phyloP scores from a whole-genome alignment of 2,888 invertebrate species.

The Drosophila longiperda region DNA sequence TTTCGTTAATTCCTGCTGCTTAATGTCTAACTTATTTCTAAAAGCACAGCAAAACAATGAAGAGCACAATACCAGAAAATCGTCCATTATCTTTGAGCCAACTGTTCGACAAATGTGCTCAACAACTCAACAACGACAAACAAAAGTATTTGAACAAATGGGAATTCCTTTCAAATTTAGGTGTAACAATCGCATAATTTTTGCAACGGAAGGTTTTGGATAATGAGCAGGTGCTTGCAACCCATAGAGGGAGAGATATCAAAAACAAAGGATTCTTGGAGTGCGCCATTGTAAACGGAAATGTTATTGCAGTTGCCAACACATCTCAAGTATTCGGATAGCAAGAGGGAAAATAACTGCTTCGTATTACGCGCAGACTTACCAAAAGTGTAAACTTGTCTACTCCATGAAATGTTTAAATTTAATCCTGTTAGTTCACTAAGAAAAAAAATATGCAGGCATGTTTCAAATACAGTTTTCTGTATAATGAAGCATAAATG shows the following conservation, averaged over 20 bases:
- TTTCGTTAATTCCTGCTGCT: background rate
- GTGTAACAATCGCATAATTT: conserved; percentile 56
- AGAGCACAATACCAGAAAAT: conserved; percentile 5
- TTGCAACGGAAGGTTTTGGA: conserved; percentile 67
- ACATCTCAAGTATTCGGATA: background rate
- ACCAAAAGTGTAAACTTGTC: background rate
- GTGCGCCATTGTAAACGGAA: conserved; percentile 31
- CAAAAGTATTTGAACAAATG: conserved; percentile 38
- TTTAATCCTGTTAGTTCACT: background rate
- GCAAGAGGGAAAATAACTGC: background rate
- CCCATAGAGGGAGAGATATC: conserved; percentile 14
- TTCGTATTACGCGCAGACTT: background rate
- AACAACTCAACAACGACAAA: conserved; percentile 18
- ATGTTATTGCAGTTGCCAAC: conserved; percentile 32
- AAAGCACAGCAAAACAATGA: background rate
- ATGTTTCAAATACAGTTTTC: background rate
- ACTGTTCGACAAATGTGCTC: conserved; percentile 47
- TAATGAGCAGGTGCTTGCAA: conserved; percentile 59
- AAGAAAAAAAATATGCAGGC: background rate
- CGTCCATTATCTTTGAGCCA: conserved; percentile 24
- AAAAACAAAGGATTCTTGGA: conserved; percentile 27
- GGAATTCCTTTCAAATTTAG: conserved; percentile 25
- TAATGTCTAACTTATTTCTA: background rate
- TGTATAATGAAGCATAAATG: background rate
- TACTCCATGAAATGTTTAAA: background rate